phyloP scores from a whole-genome alignment of 1,140 invertebrate genomes.

The Sinella curviseta region DNA sequence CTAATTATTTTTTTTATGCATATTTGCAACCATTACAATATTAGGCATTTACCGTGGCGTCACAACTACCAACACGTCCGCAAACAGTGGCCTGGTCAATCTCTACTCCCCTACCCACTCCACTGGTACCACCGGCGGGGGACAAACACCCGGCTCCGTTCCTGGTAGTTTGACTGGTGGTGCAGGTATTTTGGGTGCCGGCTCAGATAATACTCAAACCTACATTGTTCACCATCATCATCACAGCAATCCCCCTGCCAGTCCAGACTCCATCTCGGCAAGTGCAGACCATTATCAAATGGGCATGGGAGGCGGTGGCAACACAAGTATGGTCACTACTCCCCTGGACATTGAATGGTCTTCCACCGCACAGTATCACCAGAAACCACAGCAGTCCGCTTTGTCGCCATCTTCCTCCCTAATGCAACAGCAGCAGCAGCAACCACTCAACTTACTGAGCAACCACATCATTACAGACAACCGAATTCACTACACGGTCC shows the following conservation, averaged over 20 bases:
- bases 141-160: background rate
- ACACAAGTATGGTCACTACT: constrained; percentile 33
- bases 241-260: background rate
- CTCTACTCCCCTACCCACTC: constrained; percentile 32
- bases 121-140: background rate
- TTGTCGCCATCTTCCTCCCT: background rate
- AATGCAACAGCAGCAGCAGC: background rate
- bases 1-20: background rate
- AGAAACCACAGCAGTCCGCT: background rate
- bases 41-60: background rate
- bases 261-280: background rate
- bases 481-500: constrained; percentile 9
- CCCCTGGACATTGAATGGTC: constrained; percentile 40
- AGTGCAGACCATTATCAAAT: background rate
- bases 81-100: constrained; percentile 37
- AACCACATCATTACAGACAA: background rate
- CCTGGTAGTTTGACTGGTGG: background rate
- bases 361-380: background rate
- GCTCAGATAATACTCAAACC: background rate
- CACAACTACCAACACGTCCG: constrained; percentile 12
- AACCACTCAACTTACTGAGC: background rate
- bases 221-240: constrained; percentile 1
- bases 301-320: background rate
- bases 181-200: background rate
- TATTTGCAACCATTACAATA: too few species aligned